phyloP scores from a whole-genome alignment of 2,113 vertebrate genomes.

The Rutilus rutilus region DNA sequence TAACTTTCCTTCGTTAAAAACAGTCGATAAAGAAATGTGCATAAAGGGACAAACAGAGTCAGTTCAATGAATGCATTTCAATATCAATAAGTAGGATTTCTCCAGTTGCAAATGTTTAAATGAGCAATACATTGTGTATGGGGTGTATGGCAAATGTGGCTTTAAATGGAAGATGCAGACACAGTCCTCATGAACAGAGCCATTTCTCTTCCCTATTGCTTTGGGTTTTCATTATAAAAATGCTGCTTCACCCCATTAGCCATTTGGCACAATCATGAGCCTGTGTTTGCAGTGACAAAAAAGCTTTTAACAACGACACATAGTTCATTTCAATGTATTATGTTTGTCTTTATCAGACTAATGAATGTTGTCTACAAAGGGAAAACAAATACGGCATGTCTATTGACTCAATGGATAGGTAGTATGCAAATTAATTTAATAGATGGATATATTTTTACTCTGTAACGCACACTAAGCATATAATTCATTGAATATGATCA shows the following conservation, averaged over 20 bases:
- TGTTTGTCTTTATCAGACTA: slow-evolving; percentile 62
- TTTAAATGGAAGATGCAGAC: slow-evolving; percentile 33
- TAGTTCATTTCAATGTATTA: slow-evolving; percentile 63
- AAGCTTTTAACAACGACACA: slow-evolving; percentile 64
- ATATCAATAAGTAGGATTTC: slow-evolving; percentile 62
- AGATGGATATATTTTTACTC: background rate
- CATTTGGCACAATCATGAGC: slow-evolving; percentile 71
- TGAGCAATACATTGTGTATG: slow-evolving; percentile 29
- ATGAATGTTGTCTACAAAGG: slow-evolving; percentile 53
- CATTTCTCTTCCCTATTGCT: slow-evolving; percentile 75
- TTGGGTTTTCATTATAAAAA: slow-evolving; percentile 78
- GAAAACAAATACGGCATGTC: slow-evolving; percentile 2
- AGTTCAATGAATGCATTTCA: slow-evolving; percentile 69
- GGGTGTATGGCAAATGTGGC: background rate
- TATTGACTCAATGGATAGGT: background rate
- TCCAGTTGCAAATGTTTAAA: slow-evolving; percentile 55
- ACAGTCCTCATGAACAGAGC: slow-evolving; percentile 49
- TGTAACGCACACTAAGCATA: background rate
- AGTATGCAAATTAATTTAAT: background rate
- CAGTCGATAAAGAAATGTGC: slow-evolving; percentile 40
- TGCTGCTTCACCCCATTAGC: slow-evolving; percentile 78
- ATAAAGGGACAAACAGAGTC: slow-evolving; percentile 56
- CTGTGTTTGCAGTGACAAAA: slow-evolving; percentile 72
- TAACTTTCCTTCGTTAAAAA: background rate
- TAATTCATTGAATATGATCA: background rate